Base-by-base conservation (phyloP, 30 jellyfish, hydroid and myxozoan genomes). In the Calvadosia cruxmelitensis region DNA sequence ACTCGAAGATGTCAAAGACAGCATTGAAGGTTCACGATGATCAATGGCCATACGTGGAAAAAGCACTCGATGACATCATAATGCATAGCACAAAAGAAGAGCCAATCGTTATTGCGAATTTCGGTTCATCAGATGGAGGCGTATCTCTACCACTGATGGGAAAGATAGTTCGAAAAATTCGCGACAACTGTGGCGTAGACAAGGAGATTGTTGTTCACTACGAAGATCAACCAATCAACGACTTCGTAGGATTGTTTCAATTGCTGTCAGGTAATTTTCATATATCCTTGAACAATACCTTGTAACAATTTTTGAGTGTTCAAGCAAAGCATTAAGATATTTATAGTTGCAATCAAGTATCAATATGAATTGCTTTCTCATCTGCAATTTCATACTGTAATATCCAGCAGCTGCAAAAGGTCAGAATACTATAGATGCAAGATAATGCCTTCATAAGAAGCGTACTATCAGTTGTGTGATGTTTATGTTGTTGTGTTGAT, bases 161-260 rank as follows among this genome's bases (percentile, higher is more conserved):
- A 13, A 32, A 32, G 27, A 31, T 74, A 31, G 62, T 81, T 33
- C 15, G 66, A 29, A 73, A 53, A 29, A 26, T 70, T 7, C 49
- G 74, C 26, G 64, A 68, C 20, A 61, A 23, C 27, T 81, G 36
- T 67, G 94, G 94, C 23, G 63, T 53, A 20, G 83, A 69, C 12
- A 48, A 70, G 25, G 78, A 75, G 0, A 64, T 81, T 57, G 79
- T 69, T 50, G 78, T 81, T 29, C 53, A 62, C 42, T 81, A 81
- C 74, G 94, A 81, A 81, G 94, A 81, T 76, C 94, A 81, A 57
- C 77, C 94, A 73, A 66, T 83, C 24, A 81, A 81, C 62, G 94
- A 81, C 51, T 42, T 42, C 20, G 57, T 42, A 5, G 10, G 15
- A 10, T 42, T 42, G 20, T 42, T 42, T 20, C 15, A 42, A 42